Conservation (phyloP, 92 coral and sea anemone genomes). For the Blastomussa wellsi region DNA sequence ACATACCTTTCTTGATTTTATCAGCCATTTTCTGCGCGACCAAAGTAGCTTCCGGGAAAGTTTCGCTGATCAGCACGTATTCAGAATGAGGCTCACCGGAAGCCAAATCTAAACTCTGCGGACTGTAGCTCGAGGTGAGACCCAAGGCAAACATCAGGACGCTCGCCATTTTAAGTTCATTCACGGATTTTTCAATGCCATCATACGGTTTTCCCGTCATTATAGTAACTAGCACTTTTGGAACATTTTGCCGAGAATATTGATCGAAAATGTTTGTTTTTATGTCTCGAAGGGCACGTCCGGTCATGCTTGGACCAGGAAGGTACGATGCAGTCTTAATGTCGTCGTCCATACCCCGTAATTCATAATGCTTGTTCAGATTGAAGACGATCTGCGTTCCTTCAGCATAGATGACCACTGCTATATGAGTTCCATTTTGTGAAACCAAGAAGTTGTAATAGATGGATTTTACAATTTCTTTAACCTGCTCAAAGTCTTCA, state of each 20-base stretch:
- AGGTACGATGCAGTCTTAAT: slow-evolving; percentile 63
- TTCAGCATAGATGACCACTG: slow-evolving; percentile 65
- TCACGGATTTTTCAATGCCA: slow-evolving; percentile 47
- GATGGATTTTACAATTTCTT: slow-evolving; percentile 69
- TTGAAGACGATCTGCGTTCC: slow-evolving; percentile 63
- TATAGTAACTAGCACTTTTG: slow-evolving; percentile 69
- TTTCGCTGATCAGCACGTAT: slow-evolving; percentile 56
- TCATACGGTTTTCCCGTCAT: slow-evolving; percentile 81
- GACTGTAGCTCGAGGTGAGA: slow-evolving; percentile 48
- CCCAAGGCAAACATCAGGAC: slow-evolving; percentile 74
- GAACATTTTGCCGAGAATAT: slow-evolving; percentile 68
- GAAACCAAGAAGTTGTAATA: slow-evolving; percentile 69
- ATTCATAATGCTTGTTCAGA: slow-evolving; percentile 58
- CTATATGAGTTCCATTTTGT: slow-evolving; percentile 78
- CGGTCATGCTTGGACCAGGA: slow-evolving; percentile 60
- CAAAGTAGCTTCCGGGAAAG: slow-evolving; percentile 46
- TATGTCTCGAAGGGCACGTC: slow-evolving; percentile 61
- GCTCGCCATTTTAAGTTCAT: slow-evolving; percentile 53
- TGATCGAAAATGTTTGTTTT: slow-evolving; percentile 60
- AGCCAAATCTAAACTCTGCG: slow-evolving; percentile 41
- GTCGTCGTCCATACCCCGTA: slow-evolving; percentile 68
- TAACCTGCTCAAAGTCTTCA: slow-evolving; percentile 70
- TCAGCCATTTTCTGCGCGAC: slow-evolving; percentile 70
- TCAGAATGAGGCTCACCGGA: slow-evolving; percentile 56
- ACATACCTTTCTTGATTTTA: slow-evolving; percentile 74